Conservation (phyloP, 2,888 invertebrate species). For the Amiota communis region DNA sequence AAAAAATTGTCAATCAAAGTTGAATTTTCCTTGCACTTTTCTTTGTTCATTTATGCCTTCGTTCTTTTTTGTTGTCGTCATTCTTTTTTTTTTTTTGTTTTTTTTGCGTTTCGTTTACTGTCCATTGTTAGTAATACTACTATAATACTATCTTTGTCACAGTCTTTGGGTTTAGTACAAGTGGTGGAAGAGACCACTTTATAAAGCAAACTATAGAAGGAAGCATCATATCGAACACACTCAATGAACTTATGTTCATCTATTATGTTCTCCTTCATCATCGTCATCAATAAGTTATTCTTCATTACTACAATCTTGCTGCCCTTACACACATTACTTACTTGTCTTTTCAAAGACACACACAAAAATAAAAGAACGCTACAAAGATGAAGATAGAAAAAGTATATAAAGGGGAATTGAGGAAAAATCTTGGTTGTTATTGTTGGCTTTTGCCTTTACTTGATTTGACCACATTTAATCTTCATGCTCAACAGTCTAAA, state of each 20-base stretch:
- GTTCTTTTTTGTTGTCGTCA: not conserved
- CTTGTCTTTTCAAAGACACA: not conserved
- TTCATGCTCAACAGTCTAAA: constrained; percentile 29
- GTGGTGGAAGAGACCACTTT: not conserved
- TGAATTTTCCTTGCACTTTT: constrained; percentile 16
- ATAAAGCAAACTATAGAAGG: not conserved
- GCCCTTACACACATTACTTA: not conserved
- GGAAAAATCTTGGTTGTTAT: constrained; percentile 38
- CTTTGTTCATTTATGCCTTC: not conserved
- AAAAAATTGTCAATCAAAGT: constrained; percentile 27
- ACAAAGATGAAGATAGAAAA: no score
- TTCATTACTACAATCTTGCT: not conserved
- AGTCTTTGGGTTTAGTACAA: no score
- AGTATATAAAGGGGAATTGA: constrained; percentile 30
- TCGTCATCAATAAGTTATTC: constrained; percentile 23
- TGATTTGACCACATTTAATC: constrained; percentile 62
- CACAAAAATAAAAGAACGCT: no score
- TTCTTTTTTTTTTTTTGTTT: not conserved
- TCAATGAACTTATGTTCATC: constrained; percentile 22
- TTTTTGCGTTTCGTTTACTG: not conserved
- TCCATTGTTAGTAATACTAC: no score
- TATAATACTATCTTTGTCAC: no score
- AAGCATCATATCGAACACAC: not conserved
- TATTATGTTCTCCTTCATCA: constrained; percentile 7
- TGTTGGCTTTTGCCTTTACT: not conserved